Evolutionary conservation across 2,888 invertebrate genomes (phyloP), one percentile per base, ranked within the genome.

Genomic region (Hedychridium roseum): DNA sequence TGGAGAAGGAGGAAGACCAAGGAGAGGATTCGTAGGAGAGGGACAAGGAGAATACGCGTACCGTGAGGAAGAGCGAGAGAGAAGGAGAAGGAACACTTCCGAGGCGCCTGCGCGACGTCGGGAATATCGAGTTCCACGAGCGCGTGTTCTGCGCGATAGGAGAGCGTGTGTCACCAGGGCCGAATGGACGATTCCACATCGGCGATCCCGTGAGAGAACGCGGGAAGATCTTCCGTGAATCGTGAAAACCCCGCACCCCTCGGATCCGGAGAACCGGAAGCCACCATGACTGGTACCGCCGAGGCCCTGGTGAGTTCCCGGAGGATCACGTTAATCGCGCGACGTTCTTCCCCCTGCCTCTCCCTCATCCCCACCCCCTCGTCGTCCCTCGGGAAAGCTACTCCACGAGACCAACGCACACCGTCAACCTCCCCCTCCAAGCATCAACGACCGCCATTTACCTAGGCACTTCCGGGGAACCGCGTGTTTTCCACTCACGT

Each of bases 251-350:
- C 27, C 14, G 15, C 32, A 9, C 27, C 28, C 32, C 15, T 7
- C 26, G 15, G 3, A 14, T 18, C 9, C 15, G 9, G 23, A 26
- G 15, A 40, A 37, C 15, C 27, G 2, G 4, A 12, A 12, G 9
- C 9, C 3, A 27, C 3, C 32, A 56, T 56, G 56, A 51, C 47
- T 37, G 49, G 36, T 18, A 43, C 51, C 15, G 40, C 38, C 31
- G 43, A 51, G 5, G 11, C 51, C 21, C 9, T 59, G 51, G 59
- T 60, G 49, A 60, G 59, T 60, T n/a, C 12, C 28, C 17, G 15
- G 31, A 31, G 7, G 9, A n/a, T 16, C 6, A 2, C 9, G 7
- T 3, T 9, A 17, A 1, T 4, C 23, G 23, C 23, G 5, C 23
- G 4, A 23, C 23, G 23, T 6, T 23, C 9, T 23, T 23, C 9